Conservation (phyloP, 1,140 invertebrate genomes). For the Brachionus rubens region DNA sequence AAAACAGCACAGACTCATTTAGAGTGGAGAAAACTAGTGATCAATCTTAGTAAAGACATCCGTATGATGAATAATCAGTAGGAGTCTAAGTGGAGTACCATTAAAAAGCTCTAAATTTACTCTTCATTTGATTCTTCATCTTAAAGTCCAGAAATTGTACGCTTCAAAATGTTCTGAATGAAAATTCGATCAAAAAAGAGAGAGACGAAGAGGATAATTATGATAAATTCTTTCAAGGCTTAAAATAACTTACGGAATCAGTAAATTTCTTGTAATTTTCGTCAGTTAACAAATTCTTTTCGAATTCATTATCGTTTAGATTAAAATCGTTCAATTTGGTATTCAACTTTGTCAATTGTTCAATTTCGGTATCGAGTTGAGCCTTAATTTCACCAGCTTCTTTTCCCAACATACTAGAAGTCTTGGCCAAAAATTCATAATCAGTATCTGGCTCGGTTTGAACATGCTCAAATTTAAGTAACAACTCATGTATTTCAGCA, state of each 20-base stretch:
- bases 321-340: neutral
- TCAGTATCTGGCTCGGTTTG: conserved; percentile 1
- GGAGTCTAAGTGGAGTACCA: no score
- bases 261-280: conserved; percentile 7
- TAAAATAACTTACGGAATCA: neutral
- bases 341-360: neutral
- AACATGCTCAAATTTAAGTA: neutral
- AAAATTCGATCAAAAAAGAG: no score
- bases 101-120: no score
- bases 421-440: neutral
- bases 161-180: no score
- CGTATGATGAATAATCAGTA: no score
- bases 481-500: neutral
- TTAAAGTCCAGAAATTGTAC: no score
- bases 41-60: no score
- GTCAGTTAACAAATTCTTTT: neutral
- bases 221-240: neutral
- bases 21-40: no score
- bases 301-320: neutral
- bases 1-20: no score
- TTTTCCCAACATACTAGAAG: neutral
- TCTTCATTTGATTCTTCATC: no score
- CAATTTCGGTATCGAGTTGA: neutral
- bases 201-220: no score
- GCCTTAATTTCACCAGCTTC: neutral